Percentiles rank a stretch among this genome's conserved stretches.
Evolutionary conservation across 2,797 vertebrate species (phyloP).

Genomic region (Pangasius krempfi): DNA sequence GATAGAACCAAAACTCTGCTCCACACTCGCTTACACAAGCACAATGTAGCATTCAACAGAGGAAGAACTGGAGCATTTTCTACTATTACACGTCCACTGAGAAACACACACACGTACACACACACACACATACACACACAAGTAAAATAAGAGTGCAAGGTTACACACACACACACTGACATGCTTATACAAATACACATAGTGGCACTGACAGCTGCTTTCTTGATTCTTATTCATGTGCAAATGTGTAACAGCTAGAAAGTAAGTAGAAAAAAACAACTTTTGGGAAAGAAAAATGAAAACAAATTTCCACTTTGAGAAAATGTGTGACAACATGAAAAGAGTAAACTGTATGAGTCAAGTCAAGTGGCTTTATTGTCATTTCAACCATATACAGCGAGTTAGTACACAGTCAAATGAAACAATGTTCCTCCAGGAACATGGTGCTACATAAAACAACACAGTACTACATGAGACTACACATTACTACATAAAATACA

Average conservation of each 20-base stretch:
- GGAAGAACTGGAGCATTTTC: slow-evolving; percentile 10
- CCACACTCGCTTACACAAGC: slow-evolving; percentile 37
- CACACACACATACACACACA: slow-evolving; percentile 7
- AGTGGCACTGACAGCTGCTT: background rate
- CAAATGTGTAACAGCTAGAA: slow-evolving; percentile 22
- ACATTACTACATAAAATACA: no score
- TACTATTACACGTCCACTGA: slow-evolving; percentile 31
- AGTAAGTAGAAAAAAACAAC: slow-evolving; percentile 8
- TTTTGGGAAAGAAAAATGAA: background rate
- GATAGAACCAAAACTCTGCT: slow-evolving; percentile 10
- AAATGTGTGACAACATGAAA: background rate
- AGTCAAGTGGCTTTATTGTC: no score
- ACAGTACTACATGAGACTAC: no score
- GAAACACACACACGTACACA: slow-evolving; percentile 1
- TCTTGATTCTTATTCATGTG: slow-evolving; percentile 17
- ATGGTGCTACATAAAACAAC: no score
- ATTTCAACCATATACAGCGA: no score
- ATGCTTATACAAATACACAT: background rate
- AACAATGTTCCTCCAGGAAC: no score
- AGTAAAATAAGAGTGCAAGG: background rate
- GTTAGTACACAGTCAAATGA: no score
- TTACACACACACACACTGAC: background rate
- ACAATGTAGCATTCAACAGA: slow-evolving; percentile 47
- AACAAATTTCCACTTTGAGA: background rate
- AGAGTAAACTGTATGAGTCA: background rate